Evolutionary conservation across 2,113 vertebrate genomes (phyloP).

Genomic region (Lophura nycthemera): DNA sequence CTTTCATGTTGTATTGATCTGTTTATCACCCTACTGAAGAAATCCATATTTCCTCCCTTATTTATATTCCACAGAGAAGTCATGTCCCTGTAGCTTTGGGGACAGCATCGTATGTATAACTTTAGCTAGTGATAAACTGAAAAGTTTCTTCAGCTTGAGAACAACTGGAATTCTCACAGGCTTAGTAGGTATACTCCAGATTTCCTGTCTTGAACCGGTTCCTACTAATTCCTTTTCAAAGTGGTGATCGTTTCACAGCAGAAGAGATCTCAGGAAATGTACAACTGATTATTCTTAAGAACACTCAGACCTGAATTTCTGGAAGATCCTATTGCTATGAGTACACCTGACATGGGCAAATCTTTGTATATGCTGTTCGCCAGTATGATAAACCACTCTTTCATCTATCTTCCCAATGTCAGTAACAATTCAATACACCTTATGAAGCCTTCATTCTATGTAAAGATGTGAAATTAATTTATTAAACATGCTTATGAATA

Average conservation of each 20-base stretch:
- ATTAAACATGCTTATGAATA: background rate
- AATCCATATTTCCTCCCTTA: constrained; percentile 59
- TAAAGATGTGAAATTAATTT: background rate
- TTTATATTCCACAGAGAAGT: constrained; percentile 62
- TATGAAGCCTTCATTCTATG: background rate
- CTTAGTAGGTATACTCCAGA: background rate
- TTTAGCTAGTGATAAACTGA: background rate
- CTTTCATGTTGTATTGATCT: constrained; percentile 69
- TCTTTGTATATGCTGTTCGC: background rate
- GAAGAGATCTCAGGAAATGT: background rate
- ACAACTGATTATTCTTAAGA: background rate
- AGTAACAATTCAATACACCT: background rate
- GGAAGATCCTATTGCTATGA: background rate
- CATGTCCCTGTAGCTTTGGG: background rate
- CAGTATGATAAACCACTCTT: background rate
- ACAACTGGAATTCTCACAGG: background rate
- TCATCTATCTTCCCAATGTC: background rate
- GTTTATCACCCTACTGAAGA: constrained; percentile 57
- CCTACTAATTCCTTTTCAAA: background rate
- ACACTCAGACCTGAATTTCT: background rate
- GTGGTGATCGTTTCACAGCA: background rate
- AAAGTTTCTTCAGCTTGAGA: background rate
- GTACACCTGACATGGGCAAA: background rate
- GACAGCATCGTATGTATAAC: background rate
- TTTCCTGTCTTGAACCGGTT: background rate